Conservation (phyloP, 1,140 invertebrate species). For the Alviniconcha marisindica region DNA sequence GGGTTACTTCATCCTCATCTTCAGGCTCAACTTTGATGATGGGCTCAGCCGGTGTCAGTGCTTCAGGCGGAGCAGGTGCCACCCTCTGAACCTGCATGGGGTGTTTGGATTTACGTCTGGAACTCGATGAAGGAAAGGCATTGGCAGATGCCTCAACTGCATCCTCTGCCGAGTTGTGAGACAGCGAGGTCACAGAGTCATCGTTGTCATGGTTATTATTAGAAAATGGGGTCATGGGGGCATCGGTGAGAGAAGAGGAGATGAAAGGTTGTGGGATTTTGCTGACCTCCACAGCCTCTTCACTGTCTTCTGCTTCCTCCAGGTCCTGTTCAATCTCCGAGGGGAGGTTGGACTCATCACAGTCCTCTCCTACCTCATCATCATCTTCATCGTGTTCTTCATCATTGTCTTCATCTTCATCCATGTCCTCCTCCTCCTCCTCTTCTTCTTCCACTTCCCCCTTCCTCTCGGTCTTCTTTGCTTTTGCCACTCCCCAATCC, state of each 20-base stretch:
- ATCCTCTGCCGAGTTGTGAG: conserved; percentile 10
- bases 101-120: conserved; percentile 24
- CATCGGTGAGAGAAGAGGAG: conserved; percentile 21
- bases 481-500: not conserved
- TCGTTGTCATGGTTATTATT: not conserved
- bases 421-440: not conserved
- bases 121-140: not conserved
- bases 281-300: not conserved
- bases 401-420: not conserved
- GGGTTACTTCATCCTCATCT: too few species aligned
- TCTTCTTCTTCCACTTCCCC: not conserved
- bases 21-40: too few species aligned
- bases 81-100: conserved; percentile 12
- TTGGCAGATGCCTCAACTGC: not conserved
- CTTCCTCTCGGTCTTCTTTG: not conserved
- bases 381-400: not conserved
- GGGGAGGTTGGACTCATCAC: not conserved
- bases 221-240: not conserved
- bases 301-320: conserved; percentile 20
- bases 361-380: conserved; percentile 5
- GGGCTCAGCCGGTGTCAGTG: too few species aligned
- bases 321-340: not conserved
- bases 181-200: not conserved
- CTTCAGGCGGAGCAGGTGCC: not conserved
- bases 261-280: conserved; percentile 14